Evolutionary conservation across 2,113 vertebrate genomes (phyloP).

Genomic region (Zonotrichia leucophrys): DNA sequence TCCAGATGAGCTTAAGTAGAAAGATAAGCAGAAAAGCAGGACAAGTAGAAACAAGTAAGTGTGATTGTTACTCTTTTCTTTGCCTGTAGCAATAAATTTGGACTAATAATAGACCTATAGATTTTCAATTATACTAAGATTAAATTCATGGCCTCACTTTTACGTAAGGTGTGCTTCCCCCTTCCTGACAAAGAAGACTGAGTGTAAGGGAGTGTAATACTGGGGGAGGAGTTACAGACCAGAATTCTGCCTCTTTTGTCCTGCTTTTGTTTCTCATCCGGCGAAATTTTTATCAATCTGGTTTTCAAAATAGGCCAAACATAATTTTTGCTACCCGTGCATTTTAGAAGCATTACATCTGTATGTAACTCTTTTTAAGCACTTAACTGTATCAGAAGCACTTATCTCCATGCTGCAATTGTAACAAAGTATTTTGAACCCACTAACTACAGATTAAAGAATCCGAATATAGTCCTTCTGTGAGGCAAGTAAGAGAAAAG

Average conservation of each 20-base stretch:
- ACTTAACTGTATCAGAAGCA: neutral
- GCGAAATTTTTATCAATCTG: neutral
- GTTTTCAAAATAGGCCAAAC: neutral
- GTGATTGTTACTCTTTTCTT: neutral
- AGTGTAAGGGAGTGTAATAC: neutral
- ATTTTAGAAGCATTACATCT: neutral
- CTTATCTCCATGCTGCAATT: neutral
- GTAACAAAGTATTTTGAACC: neutral
- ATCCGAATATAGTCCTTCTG: neutral
- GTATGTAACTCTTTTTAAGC: neutral
- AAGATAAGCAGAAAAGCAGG: neutral
- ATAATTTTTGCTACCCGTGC: neutral
- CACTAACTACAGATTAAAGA: neutral
- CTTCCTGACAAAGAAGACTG: neutral
- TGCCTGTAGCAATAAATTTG: neutral
- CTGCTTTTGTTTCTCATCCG: neutral
- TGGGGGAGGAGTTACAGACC: neutral
- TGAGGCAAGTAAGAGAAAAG: neutral
- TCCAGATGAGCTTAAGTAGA: neutral
- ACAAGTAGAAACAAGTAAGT: neutral
- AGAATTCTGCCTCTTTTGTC: neutral
- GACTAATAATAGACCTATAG: neutral
- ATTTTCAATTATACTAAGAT: neutral
- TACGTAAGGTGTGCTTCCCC: neutral
- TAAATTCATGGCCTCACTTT: neutral